Percentiles rank a stretch among this genome's conserved stretches.
These are phyloP conservation scores for Cydia fagiglandana DNA, from an alignment of 1,140 invertebrate genomes.

Conservation along the genomic window DNA sequence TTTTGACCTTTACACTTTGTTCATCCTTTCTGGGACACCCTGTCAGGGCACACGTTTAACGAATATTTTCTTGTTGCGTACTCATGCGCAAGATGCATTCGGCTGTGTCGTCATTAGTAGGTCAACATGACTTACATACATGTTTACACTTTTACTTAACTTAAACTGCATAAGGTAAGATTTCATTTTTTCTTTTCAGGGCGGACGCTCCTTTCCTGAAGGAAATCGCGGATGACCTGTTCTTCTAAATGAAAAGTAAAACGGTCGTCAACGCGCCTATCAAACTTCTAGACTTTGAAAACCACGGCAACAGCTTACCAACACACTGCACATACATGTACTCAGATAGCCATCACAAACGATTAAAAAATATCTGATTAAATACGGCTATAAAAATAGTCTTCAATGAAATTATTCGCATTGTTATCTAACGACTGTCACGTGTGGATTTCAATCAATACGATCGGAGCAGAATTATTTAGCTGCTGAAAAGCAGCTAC, in stretches of 20 bases:
- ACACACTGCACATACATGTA: no score
- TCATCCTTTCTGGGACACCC: not conserved
- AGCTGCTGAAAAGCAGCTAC: not conserved
- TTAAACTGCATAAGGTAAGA: not conserved
- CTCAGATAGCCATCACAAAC: no score
- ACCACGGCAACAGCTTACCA: no score
- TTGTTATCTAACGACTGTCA: not conserved
- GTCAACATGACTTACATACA: conserved; percentile 1
- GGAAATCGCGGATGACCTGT: no score
- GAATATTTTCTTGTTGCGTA: conserved; percentile 11
- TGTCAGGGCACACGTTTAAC: not conserved
- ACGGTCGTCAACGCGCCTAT: no score
- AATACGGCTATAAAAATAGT: not conserved
- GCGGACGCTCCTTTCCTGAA: no score
- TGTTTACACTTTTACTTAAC: not conserved
- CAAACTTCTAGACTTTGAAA: no score
- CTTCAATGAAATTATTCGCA: not conserved
- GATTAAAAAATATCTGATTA: no score
- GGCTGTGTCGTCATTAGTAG: conserved; percentile 19
- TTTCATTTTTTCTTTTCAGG: no score
- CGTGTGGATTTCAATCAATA: not conserved
- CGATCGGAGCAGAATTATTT: not conserved
- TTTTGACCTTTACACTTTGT: not conserved
- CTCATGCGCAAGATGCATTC: conserved; percentile 19
- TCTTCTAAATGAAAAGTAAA: no score